Conservation (phyloP, 2,113 vertebrate species). For the Microtus montanus region DNA sequence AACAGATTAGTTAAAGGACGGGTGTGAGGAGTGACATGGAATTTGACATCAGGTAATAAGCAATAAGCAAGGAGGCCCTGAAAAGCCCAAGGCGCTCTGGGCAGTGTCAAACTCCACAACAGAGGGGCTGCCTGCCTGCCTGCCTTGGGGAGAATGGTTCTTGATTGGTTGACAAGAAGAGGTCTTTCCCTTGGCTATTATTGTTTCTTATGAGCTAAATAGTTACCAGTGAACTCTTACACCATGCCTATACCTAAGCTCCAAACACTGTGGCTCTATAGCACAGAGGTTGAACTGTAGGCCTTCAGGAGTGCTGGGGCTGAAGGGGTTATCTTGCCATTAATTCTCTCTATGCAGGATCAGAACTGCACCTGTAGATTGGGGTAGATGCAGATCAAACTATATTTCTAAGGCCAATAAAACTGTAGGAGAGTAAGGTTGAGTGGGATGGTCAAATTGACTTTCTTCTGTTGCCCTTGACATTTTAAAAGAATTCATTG, state of each 20-base stretch:
- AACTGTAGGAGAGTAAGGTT: background rate
- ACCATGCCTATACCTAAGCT: background rate
- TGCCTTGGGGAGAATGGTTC: background rate
- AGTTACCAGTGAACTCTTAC: conserved; percentile 4
- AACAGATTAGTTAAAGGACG: background rate
- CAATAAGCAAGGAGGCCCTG: background rate
- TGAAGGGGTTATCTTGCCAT: background rate
- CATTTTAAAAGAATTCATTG: background rate
- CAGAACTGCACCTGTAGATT: background rate
- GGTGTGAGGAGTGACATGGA: background rate
- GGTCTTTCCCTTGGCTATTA: background rate
- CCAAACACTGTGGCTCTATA: background rate
- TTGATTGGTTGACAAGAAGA: background rate
- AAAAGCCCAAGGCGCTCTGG: background rate
- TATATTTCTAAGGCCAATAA: background rate
- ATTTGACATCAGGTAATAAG: background rate
- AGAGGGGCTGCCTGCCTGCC: background rate
- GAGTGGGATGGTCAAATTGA: background rate
- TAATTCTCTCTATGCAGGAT: background rate
- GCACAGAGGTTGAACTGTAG: background rate
- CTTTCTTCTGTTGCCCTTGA: background rate
- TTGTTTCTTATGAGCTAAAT: conserved; percentile 3
- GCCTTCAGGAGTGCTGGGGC: background rate
- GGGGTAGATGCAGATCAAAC: background rate
- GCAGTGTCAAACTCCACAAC: background rate